Base-by-base conservation (phyloP, 1,140 invertebrate genomes). In the Eubasilissa regina region DNA sequence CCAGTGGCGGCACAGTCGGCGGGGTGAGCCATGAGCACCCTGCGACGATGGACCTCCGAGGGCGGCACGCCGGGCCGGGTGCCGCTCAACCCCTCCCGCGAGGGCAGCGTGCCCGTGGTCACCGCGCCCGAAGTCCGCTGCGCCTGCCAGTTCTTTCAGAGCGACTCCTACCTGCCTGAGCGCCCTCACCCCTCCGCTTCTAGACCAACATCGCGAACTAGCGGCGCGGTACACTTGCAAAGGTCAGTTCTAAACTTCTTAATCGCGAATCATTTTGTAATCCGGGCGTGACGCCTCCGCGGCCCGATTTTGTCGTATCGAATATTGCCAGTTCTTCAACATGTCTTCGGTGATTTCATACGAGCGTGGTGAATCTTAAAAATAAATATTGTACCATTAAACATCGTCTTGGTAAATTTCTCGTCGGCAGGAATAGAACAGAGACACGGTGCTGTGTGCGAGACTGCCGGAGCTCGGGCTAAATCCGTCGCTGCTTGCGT, bases 131-230 rank as follows among this genome's bases (percentile, higher is more conserved):
- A 95, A 86, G 95, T 96, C 56, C 93, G 94, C 77, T 96, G 95
- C 87, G 95, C 91, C 78, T 95, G 95, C 89, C 95, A 96, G 89
- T 95, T 93, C 89, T 96, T 93, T 87, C 92, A 94, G 89, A 92
- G 92, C 84, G 93, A 95, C 85, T 94, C 93, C 76, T 86, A 94
- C 83, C 87, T 95, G 80, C 75, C 75, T 3, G 94, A 94, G 87
- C 90, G 93, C 93, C 85, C 91, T 92, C 78, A 87, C 92, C 62
- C 25, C 25, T 6, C 91, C 43, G 53, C 53, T 11, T 73, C 91
- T 80, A 87, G 90, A 76, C 90, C 90, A 47, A 86, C 87, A 10
- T 90, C 90, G 45, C 87, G 89, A 51, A 85, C 87, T 84, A 90
- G 87, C 78, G 89, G 87, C 86, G 82, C 87, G 78, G 86, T 87